Evolutionary conservation across 1,140 invertebrate genomes (phyloP).

Genomic region (Procambarus virginalis): DNA sequence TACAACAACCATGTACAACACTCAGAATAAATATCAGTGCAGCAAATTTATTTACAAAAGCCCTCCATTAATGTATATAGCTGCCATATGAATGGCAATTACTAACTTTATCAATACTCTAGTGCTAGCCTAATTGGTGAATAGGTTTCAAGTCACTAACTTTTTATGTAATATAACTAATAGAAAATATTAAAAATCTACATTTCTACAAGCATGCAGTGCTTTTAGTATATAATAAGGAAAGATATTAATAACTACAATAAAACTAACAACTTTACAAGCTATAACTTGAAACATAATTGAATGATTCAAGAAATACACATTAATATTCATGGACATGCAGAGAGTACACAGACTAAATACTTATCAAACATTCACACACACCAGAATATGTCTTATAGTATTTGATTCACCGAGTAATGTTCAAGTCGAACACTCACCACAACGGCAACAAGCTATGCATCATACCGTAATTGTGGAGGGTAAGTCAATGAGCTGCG

Average conservation of each 20-base stretch:
- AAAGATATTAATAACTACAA: neutral
- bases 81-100: neutral
- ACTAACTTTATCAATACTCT: neutral
- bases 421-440: neutral
- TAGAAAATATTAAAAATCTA: neutral
- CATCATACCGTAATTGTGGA: constrained; percentile 78
- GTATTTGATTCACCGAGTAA: neutral
- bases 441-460: neutral
- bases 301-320: neutral
- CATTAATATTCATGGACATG: neutral
- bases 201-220: constrained; percentile 8
- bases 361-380: neutral
- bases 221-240: neutral
- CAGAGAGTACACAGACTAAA: neutral
- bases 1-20: neutral
- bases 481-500: constrained; percentile 79
- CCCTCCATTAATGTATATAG: neutral
- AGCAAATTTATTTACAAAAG: neutral
- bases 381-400: neutral
- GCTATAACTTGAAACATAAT: neutral
- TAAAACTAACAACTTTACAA: neutral
- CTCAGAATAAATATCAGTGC: neutral
- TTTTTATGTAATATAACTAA: neutral
- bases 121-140: neutral
- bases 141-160: neutral